phyloP scores from a whole-genome alignment of 1,140 invertebrate genomes.

The Trichonephila inaurata region DNA sequence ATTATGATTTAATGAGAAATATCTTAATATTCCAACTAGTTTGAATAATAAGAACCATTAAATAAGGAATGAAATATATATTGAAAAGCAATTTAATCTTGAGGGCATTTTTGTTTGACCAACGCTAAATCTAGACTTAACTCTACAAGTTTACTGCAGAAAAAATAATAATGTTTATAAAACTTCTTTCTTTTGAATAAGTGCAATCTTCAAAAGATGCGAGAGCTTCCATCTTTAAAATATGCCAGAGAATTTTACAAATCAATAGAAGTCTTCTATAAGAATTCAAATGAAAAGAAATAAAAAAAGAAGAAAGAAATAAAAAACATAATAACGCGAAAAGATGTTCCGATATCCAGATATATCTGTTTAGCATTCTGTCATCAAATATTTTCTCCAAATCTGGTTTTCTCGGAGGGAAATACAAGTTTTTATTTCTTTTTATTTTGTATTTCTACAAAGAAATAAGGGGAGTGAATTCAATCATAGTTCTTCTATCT shows the following conservation, averaged over 20 bases:
- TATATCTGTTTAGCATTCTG: slow-evolving; percentile 52
- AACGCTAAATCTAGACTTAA: neutral
- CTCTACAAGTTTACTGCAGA: neutral
- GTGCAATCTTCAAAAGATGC: neutral
- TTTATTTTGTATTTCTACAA: neutral
- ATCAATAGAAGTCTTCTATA: neutral
- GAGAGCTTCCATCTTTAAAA: neutral
- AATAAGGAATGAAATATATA: neutral
- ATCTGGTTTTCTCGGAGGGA: neutral
- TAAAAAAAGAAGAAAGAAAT: neutral
- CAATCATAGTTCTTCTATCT: neutral
- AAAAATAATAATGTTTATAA: neutral
- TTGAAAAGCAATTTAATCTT: neutral
- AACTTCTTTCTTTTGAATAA: neutral
- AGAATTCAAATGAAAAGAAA: slow-evolving; percentile 5
- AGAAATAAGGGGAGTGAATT: slow-evolving; percentile 13
- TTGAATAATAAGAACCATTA: too few species aligned
- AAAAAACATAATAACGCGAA: neutral
- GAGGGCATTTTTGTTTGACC: neutral
- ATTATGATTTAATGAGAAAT: too few species aligned
- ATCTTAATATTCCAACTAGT: too few species aligned
- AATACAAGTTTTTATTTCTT: neutral
- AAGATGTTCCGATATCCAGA: slow-evolving; percentile 38
- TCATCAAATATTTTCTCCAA: slow-evolving; percentile 46
- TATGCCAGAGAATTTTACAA: neutral